These are phyloP conservation scores for Tinea pellionella DNA, from an alignment of 2,888 invertebrate species.

Conservation along the genomic window DNA sequence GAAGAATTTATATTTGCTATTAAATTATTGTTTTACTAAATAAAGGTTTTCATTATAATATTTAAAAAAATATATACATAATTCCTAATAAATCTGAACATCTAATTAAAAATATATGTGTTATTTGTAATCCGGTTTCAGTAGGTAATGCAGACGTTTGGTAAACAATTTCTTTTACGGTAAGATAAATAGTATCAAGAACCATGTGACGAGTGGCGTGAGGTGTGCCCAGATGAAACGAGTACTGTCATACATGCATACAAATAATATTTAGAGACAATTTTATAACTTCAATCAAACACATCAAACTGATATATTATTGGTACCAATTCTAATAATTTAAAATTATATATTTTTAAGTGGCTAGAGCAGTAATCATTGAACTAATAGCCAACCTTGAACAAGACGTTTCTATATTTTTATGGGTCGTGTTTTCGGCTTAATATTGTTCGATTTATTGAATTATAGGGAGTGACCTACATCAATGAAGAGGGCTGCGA, in stretches of 20 bases:
- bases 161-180: background rate
- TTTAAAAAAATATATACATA: too few relatives aligned
- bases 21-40: too few relatives aligned
- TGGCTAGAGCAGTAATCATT: background rate
- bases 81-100: too few relatives aligned
- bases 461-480: background rate
- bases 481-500: background rate
- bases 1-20: too few relatives aligned
- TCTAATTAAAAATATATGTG: too few relatives aligned
- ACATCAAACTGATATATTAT: background rate
- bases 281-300: background rate
- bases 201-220: conserved; percentile 2
- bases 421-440: background rate
- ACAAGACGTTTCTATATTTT: background rate
- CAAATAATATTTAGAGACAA: background rate
- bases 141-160: background rate
- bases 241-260: background rate
- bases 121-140: too few relatives aligned
- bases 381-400: conserved; percentile 12
- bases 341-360: background rate
- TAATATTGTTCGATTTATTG: background rate
- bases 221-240: background rate
- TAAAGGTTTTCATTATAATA: too few relatives aligned
- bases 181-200: background rate
- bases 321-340: background rate